Evolutionary conservation across 2,113 vertebrate species (phyloP).

Genomic region (Ascaphus truei): DNA sequence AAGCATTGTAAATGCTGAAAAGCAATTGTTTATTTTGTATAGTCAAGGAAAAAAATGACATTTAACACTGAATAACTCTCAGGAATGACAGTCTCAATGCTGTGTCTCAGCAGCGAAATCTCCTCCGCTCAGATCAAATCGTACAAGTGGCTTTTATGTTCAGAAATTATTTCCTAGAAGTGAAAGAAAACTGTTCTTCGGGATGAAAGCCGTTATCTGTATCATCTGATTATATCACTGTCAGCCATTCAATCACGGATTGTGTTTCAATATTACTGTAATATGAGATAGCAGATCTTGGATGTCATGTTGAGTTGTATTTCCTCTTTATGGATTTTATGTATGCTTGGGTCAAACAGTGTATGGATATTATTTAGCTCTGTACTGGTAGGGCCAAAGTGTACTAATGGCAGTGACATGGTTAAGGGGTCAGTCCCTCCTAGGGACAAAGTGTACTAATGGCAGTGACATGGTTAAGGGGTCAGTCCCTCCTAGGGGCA

Average conservation of each 20-base stretch:
- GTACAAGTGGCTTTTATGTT: background rate
- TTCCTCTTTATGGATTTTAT: background rate
- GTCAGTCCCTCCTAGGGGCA: no score
- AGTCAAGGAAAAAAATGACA: background rate
- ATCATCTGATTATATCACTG: background rate
- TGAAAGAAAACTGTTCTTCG: background rate
- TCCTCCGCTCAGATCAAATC: background rate
- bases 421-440: no score
- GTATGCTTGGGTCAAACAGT: no score
- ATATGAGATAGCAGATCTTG: background rate
- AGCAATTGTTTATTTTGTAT: background rate
- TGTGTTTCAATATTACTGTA: background rate
- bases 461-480: no score
- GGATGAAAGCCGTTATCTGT: background rate
- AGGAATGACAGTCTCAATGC: background rate
- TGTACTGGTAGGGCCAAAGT: no score
- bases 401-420: no score
- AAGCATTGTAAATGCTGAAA: background rate
- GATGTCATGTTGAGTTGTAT: background rate
- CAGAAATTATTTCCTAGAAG: background rate
- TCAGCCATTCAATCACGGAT: background rate
- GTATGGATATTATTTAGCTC: no score
- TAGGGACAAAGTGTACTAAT: no score
- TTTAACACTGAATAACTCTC: background rate
- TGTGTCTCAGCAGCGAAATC: background rate